phyloP scores from a whole-genome alignment of 64 coral and sea anemone species.

The Montipora cactus region DNA sequence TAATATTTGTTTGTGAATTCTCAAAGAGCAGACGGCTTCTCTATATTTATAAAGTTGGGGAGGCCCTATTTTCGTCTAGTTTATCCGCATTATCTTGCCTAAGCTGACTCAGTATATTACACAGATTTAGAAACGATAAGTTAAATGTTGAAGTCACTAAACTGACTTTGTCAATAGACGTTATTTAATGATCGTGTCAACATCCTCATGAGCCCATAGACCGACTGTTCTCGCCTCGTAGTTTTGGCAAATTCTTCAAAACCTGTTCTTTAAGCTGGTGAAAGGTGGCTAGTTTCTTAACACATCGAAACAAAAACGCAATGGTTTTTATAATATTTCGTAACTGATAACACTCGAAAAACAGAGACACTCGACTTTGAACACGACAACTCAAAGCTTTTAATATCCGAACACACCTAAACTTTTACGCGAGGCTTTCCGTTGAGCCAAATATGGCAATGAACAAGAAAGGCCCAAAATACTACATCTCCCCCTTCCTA shows the following conservation, averaged over 20 bases:
- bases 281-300: neutral
- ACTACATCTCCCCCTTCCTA: too few relatives aligned
- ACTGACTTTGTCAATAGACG: neutral
- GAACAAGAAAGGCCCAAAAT: too few relatives aligned
- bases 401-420: too few relatives aligned
- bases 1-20: neutral
- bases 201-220: neutral
- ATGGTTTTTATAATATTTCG: neutral
- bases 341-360: too few relatives aligned
- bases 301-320: neutral
- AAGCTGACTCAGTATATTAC: neutral
- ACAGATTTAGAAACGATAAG: neutral
- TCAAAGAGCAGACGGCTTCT: neutral
- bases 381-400: too few relatives aligned
- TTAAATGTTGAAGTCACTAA: too few relatives aligned
- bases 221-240: neutral
- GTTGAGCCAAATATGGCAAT: too few relatives aligned
- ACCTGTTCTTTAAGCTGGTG: neutral
- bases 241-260: neutral
- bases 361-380: too few relatives aligned
- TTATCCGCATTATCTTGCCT: neutral
- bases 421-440: too few relatives aligned
- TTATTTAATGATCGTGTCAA: neutral
- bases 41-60: neutral
- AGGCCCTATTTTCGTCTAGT: neutral